Evolutionary conservation across 2,797 vertebrate genomes (phyloP).

Genomic region (Valencia hispanica): DNA sequence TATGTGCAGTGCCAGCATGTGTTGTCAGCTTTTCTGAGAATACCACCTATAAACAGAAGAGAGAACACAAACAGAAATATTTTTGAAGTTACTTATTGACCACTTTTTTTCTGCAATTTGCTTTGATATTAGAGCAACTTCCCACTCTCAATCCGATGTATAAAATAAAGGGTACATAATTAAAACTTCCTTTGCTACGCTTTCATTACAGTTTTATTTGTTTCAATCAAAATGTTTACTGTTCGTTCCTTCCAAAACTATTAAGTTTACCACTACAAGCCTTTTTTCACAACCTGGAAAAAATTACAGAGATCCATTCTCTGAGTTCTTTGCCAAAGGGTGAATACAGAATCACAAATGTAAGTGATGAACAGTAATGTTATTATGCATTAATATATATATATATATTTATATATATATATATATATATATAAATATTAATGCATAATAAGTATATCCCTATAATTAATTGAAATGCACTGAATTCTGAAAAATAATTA

Average conservation of each 20-base stretch:
- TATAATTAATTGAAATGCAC: no score
- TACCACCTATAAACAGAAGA: slow-evolving; percentile 55
- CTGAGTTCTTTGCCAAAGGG: slow-evolving; percentile 10
- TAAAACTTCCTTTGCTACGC: slow-evolving; percentile 45
- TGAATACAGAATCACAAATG: not conserved
- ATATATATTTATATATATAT: no score
- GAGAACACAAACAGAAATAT: slow-evolving; percentile 49
- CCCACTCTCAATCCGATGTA: slow-evolving; percentile 52
- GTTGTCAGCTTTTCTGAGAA: slow-evolving; percentile 33
- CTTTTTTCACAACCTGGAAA: slow-evolving; percentile 58
- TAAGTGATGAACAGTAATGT: not conserved
- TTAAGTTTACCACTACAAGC: slow-evolving; percentile 50
- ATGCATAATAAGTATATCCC: no score
- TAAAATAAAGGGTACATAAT: slow-evolving; percentile 51
- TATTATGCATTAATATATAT: not conserved
- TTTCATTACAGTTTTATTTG: slow-evolving; percentile 67
- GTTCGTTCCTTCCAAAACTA: slow-evolving; percentile 61
- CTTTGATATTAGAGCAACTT: slow-evolving; percentile 60
- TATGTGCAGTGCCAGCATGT: slow-evolving; percentile 36
- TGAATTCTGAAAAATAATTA: no score
- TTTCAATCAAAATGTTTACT: slow-evolving; percentile 66
- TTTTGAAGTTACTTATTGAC: slow-evolving; percentile 51
- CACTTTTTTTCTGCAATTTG: slow-evolving; percentile 41
- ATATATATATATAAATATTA: no score
- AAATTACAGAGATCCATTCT: slow-evolving; percentile 50